phyloP scores from a whole-genome alignment of 2,797 vertebrate species.

The Hybognathus amarus region DNA sequence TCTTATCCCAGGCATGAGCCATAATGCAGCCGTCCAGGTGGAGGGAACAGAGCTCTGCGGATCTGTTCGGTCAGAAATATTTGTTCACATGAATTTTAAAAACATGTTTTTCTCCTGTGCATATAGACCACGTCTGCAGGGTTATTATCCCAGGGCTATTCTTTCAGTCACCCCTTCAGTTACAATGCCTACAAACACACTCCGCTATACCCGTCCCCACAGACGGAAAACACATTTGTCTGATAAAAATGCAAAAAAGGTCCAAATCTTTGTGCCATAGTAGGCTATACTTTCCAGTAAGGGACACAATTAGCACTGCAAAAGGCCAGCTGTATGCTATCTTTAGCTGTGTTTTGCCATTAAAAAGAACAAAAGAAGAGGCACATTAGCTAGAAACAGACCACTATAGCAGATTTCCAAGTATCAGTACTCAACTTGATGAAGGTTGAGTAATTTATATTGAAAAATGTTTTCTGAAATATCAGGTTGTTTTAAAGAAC shows the following conservation, averaged over 20 bases:
- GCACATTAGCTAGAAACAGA: constrained; percentile 71
- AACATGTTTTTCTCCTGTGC: constrained; percentile 91
- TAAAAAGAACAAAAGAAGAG: constrained; percentile 74
- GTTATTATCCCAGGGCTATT: constrained; percentile 78
- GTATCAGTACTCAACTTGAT: constrained; percentile 50
- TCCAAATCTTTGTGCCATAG: constrained; percentile 69
- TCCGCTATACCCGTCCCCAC: constrained; percentile 67
- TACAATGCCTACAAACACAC: constrained; percentile 74
- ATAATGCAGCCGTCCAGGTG: constrained; percentile 73
- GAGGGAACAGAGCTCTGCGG: constrained; percentile 67
- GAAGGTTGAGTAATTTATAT: constrained; percentile 51
- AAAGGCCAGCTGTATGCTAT: constrained; percentile 70
- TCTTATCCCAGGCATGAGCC: constrained; percentile 58
- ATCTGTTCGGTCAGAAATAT: constrained; percentile 83
- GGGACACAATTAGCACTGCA: constrained; percentile 64
- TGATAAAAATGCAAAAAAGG: constrained; percentile 68
- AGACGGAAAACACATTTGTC: constrained; percentile 78
- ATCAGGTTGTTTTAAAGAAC: background rate
- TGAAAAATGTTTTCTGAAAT: background rate
- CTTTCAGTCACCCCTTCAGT: constrained; percentile 62
- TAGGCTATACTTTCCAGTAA: constrained; percentile 65
- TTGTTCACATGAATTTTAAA: constrained; percentile 79
- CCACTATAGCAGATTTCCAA: constrained; percentile 67
- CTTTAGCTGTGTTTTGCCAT: constrained; percentile 71
- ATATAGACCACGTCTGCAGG: constrained; percentile 80